Evolutionary conservation across 2,113 vertebrate genomes (phyloP).

Genomic region (Siniperca chuatsi): DNA sequence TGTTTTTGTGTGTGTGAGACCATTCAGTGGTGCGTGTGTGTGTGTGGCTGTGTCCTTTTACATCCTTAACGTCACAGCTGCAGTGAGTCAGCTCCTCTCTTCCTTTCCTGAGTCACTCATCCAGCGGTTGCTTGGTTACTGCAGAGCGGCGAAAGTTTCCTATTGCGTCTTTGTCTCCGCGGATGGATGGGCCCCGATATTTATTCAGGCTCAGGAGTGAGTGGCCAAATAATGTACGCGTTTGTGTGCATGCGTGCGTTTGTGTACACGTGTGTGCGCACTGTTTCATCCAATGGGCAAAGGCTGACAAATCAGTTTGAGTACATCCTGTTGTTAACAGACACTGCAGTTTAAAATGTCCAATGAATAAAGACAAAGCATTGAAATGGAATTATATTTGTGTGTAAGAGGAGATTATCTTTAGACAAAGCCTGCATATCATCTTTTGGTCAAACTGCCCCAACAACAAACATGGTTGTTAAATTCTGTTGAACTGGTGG

Average conservation of each 20-base stretch:
- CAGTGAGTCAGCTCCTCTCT: slow-evolving; percentile 84
- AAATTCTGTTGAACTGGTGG: neutral
- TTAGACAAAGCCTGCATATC: neutral
- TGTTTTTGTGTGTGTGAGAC: slow-evolving; percentile 37
- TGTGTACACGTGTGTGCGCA: slow-evolving; percentile 10
- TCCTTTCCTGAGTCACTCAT: slow-evolving; percentile 84
- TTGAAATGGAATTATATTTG: neutral
- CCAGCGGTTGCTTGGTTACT: slow-evolving; percentile 85
- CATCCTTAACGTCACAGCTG: slow-evolving; percentile 80
- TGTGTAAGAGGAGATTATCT: neutral
- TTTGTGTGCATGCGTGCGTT: slow-evolving; percentile 55
- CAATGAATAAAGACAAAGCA: neutral
- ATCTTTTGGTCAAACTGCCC: neutral
- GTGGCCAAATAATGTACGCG: slow-evolving; percentile 77
- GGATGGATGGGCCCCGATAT: slow-evolving; percentile 79
- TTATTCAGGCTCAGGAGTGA: slow-evolving; percentile 83
- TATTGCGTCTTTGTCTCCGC: slow-evolving; percentile 83
- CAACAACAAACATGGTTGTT: neutral
- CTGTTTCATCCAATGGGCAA: slow-evolving; percentile 48
- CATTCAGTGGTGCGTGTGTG: slow-evolving; percentile 24
- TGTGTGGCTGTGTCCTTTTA: slow-evolving; percentile 58
- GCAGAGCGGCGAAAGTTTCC: slow-evolving; percentile 83
- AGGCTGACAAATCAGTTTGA: slow-evolving; percentile 70
- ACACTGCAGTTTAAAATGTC: neutral
- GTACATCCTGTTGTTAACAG: slow-evolving; percentile 71